Conservation (phyloP, 2,888 invertebrate species). For the Xylota segnis region DNA sequence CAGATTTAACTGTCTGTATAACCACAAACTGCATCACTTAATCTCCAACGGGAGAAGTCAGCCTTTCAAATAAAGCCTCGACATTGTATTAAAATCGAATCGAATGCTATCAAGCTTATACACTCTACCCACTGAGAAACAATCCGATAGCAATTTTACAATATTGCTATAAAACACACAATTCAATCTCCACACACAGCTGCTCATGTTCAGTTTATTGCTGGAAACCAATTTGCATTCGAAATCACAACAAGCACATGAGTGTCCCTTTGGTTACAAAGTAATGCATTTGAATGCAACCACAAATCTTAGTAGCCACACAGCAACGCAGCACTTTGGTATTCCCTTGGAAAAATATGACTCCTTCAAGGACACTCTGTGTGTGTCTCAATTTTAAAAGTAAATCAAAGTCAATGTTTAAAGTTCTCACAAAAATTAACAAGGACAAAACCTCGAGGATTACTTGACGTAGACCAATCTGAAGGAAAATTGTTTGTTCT, state of each 20-base stretch:
- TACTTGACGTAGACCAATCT: not conserved
- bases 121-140: too few relatives aligned
- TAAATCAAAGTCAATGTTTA: not conserved
- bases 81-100: too few relatives aligned
- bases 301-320: not conserved
- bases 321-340: not conserved
- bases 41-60: too few relatives aligned
- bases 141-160: too few relatives aligned
- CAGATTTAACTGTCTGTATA: too few relatives aligned
- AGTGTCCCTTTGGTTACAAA: not conserved
- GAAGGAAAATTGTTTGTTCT: constrained; percentile 14
- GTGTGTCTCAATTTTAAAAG: not conserved
- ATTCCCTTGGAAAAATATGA: not conserved
- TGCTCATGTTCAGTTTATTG: not conserved
- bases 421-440: not conserved
- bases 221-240: not conserved
- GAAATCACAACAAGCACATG: not conserved
- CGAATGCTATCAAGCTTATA: too few relatives aligned
- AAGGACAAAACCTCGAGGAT: not conserved
- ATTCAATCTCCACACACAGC: not conserved
- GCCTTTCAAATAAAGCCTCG: too few relatives aligned
- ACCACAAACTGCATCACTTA: too few relatives aligned
- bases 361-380: not conserved
- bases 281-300: not conserved
- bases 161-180: too few relatives aligned